Evolutionary conservation across 2,888 invertebrate species (phyloP).

Genomic region (Candidula unifasciata): DNA sequence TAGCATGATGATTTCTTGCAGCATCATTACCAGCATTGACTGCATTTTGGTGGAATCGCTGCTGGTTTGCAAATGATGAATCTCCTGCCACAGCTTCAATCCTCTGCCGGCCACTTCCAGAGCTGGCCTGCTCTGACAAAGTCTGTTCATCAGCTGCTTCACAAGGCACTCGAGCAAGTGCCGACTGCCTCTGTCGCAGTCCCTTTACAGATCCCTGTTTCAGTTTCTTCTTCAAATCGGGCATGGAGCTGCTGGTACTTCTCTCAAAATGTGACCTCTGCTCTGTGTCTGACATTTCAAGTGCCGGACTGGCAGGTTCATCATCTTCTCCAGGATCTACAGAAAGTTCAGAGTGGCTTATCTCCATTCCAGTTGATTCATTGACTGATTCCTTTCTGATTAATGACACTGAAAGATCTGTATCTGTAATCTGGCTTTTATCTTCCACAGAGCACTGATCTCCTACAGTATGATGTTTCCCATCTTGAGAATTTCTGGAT

Average conservation of each 20-base stretch:
- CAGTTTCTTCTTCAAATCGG: conserved; percentile 35
- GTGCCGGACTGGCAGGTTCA: not conserved
- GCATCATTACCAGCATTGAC: not conserved
- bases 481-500: not conserved
- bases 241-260: conserved; percentile 44
- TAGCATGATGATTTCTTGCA: not conserved
- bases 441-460: conserved; percentile 3
- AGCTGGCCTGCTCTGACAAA: not conserved
- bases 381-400: conserved; percentile 28
- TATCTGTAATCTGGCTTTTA: conserved; percentile 10
- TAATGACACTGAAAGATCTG: conserved; percentile 12
- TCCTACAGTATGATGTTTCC: not conserved
- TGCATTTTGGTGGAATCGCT: not conserved
- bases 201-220: conserved; percentile 28
- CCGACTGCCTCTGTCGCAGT: conserved; percentile 51
- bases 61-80: conserved; percentile 8
- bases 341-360: conserved; percentile 27
- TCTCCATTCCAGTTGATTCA: conserved; percentile 31
- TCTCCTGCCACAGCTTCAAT: conserved; percentile 51
- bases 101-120: conserved; percentile 21
- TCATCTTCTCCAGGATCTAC: conserved; percentile 31
- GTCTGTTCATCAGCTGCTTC: conserved; percentile 27
- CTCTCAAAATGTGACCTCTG: conserved; percentile 44
- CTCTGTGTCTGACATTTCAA: conserved; percentile 39
- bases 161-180: conserved; percentile 21